Evolutionary conservation across 1,140 invertebrate genomes (phyloP), one percentile per base, ranked within the genome.

Genomic region (Acromyrmex heyeri): DNA sequence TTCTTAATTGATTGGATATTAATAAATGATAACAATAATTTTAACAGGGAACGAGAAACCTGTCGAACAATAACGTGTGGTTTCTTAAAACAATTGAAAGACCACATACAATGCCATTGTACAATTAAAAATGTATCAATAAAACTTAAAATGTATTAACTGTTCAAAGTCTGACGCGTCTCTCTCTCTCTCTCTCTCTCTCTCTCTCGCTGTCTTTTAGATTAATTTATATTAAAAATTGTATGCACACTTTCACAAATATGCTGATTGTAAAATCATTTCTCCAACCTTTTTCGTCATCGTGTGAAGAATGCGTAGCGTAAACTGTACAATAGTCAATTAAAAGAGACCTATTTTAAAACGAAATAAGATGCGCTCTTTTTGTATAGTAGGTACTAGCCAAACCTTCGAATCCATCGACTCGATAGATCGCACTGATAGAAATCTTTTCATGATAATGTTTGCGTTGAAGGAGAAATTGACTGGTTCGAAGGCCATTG

Each of bases 271-370:
- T n/a, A 7, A 69, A 8, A 64, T 50, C 10, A 24, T 48, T 57
- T 21, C 34, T 30, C 34, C 38, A 30, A 53, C 50, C 12, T 5
- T n/a, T 14, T 69, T 69, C 48, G 44, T 24, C 14, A 24, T n/a
- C 6, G 18, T 21, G 34, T 3, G n/a, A 38, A n/a, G 21, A 81
- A 57, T 50, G n/a, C 18, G 24, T 8, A 14, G 21, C 16, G 18
- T 24, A 21, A 3, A 38, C 24, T 50, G 14, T 7, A 16, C 6
- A 27, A 27, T 67, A 27, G 53, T 81, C 78, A 10, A 81, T 14
- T 12, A 16, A 69, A 38, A 59, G 64, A 81, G 10, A 2, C 18
- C 38, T 82, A 72, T 57, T 79, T 79, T 79, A 55, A 34, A 61
- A 21, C 21, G 67, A 55, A 82, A 72, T 12, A 10, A 48, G 55